Base-by-base conservation (phyloP, 2,888 invertebrate species). In the Stictocephala bisonia region DNA sequence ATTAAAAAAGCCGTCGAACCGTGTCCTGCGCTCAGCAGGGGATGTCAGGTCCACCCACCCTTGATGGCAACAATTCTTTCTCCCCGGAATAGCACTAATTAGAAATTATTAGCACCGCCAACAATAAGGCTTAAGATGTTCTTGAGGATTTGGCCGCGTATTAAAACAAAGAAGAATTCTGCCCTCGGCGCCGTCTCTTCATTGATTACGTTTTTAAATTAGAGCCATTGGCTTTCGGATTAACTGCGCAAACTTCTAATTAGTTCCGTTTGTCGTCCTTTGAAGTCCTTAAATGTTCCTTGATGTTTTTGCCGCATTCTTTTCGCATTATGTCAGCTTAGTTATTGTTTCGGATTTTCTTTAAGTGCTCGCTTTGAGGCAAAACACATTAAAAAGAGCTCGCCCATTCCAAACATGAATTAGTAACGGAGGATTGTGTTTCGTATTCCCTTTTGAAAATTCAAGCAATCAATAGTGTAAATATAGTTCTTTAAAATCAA, bases 1-100 rank as follows among this genome's bases (percentile, higher is more conserved):
- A 71, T 71, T 71, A 71, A 71, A 71, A 58, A 58, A 71, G 41
- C 70, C 48, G 70, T 27, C 70, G 58, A 58, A 29, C 44, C 70
- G 29, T 71, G 48, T 20, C 58, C 44, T 44, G 15, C 26, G 22
- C 64, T 1, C 24, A 24, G 24, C 24, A 18, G 9, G 7, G n/a
- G 44, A 15, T 15, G 44, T n/a, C 4, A 44, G 1, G 40, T 3
- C 60, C 9, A 2, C 22, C 40, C 64, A 29, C 29, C n/a, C n/a
- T 9, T 31, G 20, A 40, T 60, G 60, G 60, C 31, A 26, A 56
- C 56, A 60, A n/a, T 26, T 60, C 60, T 60, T 58, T 22, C 60
- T 40, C 64, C 15, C 40, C 24, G 40, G 56, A 70, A 70, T 56
- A 48, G 70, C 44, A 18, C 70, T 71, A 71, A 71, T 71, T 71